Percentiles rank a stretch among this genome's conserved stretches.
Evolutionary conservation across 2,797 vertebrate genomes (phyloP).

Genomic region (Champsocephalus gunnari): DNA sequence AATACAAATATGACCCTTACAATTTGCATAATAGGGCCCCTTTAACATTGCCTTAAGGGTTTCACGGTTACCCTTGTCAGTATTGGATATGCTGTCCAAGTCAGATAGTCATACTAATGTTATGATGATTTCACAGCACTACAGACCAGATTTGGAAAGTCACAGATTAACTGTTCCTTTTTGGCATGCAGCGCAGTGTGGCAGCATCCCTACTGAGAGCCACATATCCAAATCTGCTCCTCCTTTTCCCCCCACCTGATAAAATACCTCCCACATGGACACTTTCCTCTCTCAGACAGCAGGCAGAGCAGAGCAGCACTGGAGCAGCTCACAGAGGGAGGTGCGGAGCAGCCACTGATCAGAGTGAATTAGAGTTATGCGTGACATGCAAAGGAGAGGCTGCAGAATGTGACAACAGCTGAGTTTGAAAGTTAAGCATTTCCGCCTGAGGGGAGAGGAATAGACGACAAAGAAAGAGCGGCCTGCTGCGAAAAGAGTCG

Average conservation of each 20-base stretch:
- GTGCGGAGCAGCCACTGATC: conserved; percentile 71
- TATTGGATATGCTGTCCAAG: not conserved
- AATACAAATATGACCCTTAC: too few species aligned
- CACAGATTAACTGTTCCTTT: conserved; percentile 40
- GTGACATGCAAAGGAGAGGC: conserved; percentile 82
- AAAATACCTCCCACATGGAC: conserved; percentile 43
- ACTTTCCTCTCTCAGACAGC: conserved; percentile 39
- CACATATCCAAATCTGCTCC: conserved; percentile 62
- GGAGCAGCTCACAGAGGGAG: conserved; percentile 57
- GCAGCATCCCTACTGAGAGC: conserved; percentile 58
- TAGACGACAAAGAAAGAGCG: conserved; percentile 45
- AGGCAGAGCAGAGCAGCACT: conserved; percentile 46
- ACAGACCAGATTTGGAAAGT: conserved; percentile 47
- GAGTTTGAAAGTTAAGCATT: conserved; percentile 76
- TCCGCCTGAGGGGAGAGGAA: conserved; percentile 64
- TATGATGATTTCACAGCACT: conserved; percentile 13
- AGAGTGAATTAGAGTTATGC: conserved; percentile 81
- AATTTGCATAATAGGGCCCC: too few species aligned
- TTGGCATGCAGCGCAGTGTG: conserved; percentile 49
- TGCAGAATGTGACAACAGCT: conserved; percentile 82
- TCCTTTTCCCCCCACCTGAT: conserved; percentile 24
- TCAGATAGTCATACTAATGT: not conserved
- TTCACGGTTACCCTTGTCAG: too few species aligned
- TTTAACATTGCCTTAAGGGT: too few species aligned
- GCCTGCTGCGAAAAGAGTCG: conserved; percentile 54